Evolutionary conservation across 2,113 vertebrate species (phyloP).

Genomic region (Sturnus vulgaris): DNA sequence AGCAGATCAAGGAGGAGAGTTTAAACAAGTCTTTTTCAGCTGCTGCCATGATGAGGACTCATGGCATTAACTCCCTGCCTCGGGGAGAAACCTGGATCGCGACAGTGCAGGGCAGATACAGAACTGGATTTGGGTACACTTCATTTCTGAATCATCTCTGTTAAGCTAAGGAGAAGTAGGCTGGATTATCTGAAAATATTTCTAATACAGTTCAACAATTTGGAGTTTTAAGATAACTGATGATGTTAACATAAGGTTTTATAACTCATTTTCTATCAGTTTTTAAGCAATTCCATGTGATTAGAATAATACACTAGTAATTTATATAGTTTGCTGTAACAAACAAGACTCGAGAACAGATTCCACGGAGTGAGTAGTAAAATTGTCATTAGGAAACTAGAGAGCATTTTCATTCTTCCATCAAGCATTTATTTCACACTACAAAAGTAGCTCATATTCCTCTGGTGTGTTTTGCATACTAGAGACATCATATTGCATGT

Average conservation of each 20-base stretch:
- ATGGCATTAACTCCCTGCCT: background rate
- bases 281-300: background rate
- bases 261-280: background rate
- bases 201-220: background rate
- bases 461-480: background rate
- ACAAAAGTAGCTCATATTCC: background rate
- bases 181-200: background rate
- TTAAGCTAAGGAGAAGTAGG: background rate
- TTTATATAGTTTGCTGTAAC: background rate
- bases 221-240: background rate
- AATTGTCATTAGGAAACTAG: background rate
- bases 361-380: background rate
- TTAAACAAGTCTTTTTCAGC: background rate
- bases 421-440: background rate
- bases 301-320: background rate
- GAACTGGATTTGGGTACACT: background rate
- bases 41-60: background rate
- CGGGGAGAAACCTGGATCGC: fast-evolving
- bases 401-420: background rate
- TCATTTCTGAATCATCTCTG: background rate
- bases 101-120: background rate
- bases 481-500: background rate
- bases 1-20: background rate
- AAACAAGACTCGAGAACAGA: background rate
- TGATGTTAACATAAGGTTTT: background rate